phyloP scores from a whole-genome alignment of 1,140 invertebrate species.

The Ephestia elutella region DNA sequence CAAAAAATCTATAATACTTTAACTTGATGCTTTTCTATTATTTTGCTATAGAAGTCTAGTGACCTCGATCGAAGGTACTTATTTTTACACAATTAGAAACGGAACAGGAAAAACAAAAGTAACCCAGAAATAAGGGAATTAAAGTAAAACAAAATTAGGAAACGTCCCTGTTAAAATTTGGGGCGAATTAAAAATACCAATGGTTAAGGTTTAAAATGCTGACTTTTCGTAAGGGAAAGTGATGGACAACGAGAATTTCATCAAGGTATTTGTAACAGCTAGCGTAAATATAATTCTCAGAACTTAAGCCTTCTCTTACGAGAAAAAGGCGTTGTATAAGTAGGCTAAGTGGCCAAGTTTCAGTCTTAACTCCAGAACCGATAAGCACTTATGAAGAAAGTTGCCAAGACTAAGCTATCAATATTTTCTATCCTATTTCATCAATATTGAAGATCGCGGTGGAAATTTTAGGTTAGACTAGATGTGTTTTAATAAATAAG shows the following conservation, averaged over 20 bases:
- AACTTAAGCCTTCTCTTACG: background rate
- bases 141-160: background rate
- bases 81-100: too few species aligned
- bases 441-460: too few species aligned
- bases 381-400: background rate
- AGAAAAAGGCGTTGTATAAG: constrained; percentile 6
- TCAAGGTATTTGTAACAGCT: too few species aligned
- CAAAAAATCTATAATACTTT: too few species aligned
- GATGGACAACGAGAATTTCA: background rate
- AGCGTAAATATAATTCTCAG: too few species aligned
- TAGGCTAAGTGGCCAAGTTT: background rate
- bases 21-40: too few species aligned
- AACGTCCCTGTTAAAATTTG: background rate
- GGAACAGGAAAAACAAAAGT: background rate
- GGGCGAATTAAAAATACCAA: background rate
- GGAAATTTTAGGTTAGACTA: too few species aligned
- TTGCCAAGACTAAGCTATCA: background rate
- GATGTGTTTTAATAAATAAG: too few species aligned
- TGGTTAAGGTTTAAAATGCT: background rate
- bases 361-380: background rate
- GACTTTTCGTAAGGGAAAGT: background rate
- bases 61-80: too few species aligned
- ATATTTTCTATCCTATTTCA: too few species aligned
- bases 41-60: too few species aligned
- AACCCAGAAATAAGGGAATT: background rate